phyloP scores from a whole-genome alignment of 2,888 invertebrate species.

The Hipparchia semele region DNA sequence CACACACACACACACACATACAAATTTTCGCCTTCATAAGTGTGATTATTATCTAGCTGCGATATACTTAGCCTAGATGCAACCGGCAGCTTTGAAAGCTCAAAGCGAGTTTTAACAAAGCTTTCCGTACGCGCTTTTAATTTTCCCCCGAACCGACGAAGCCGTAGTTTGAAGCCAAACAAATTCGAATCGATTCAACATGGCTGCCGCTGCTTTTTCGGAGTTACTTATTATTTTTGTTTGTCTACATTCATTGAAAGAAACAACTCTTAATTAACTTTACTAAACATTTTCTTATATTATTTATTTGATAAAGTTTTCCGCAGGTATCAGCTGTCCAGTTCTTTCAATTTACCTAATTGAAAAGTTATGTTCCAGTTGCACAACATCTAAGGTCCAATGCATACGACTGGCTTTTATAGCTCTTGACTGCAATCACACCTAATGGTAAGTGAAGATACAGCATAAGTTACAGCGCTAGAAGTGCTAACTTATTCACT shows the following conservation, averaged over 20 bases:
- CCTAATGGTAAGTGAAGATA: no score
- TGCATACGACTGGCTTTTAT: no score
- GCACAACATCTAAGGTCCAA: neutral
- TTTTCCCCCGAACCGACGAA: slow-evolving; percentile 61
- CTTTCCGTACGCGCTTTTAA: slow-evolving; percentile 58
- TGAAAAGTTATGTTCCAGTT: neutral
- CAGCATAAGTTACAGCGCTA: no score
- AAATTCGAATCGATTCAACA: slow-evolving; percentile 60
- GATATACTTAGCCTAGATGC: neutral
- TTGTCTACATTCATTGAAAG: neutral
- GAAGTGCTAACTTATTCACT: no score
- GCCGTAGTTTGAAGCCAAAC: slow-evolving; percentile 58
- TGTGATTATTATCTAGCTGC: no score
- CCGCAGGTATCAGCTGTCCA: neutral
- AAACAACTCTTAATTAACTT: slow-evolving; percentile 5
- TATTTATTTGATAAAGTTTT: neutral
- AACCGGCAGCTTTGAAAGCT: slow-evolving; percentile 14
- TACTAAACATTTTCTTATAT: neutral
- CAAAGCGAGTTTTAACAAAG: slow-evolving; percentile 46
- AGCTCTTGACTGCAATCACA: no score
- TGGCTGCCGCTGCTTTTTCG: slow-evolving; percentile 48
- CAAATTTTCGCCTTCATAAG: no score
- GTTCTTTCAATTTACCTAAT: neutral
- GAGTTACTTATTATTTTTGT: slow-evolving; percentile 40
- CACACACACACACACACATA: no score